These are phyloP conservation scores for Perca flavescens DNA, from an alignment of 2,113 vertebrate genomes.

Conservation along the genomic window DNA sequence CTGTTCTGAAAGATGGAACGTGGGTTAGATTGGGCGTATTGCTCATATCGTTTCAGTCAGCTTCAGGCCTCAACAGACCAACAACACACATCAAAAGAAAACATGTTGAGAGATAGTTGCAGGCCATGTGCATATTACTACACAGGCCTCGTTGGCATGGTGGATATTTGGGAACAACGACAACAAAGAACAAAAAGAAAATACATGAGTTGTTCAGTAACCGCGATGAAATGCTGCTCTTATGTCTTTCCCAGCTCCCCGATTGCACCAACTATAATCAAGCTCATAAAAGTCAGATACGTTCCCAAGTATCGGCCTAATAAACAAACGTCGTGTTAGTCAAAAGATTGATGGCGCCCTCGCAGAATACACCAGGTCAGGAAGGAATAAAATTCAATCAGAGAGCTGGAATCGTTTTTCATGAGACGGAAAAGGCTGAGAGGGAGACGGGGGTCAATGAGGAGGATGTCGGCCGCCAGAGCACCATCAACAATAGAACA, in stretches of 20 bases:
- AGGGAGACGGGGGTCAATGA: conserved; percentile 85
- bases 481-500: conserved; percentile 77
- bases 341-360: conserved; percentile 92
- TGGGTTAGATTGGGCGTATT: not conserved
- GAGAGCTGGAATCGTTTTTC: conserved; percentile 89
- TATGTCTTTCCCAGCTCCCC: conserved; percentile 2
- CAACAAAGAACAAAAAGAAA: not conserved
- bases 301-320: conserved; percentile 83
- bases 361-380: conserved; percentile 88
- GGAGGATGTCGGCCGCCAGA: conserved; percentile 84
- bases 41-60: not conserved
- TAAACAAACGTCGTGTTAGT: conserved; percentile 96
- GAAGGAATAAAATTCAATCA: conserved; percentile 93
- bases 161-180: not conserved
- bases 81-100: conserved; percentile 17
- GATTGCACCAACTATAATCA: conserved; percentile 64
- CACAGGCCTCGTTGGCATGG: not conserved
- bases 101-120: not conserved
- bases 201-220: not conserved
- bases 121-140: not conserved
- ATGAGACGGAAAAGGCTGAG: conserved; percentile 86
- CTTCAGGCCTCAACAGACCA: conserved; percentile 5
- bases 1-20: not conserved
- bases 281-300: conserved; percentile 87
- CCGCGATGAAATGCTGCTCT: conserved; percentile 3